Evolutionary conservation across 2,888 invertebrate genomes (phyloP).

Genomic region (Gastracanthus pulcherrimus): DNA sequence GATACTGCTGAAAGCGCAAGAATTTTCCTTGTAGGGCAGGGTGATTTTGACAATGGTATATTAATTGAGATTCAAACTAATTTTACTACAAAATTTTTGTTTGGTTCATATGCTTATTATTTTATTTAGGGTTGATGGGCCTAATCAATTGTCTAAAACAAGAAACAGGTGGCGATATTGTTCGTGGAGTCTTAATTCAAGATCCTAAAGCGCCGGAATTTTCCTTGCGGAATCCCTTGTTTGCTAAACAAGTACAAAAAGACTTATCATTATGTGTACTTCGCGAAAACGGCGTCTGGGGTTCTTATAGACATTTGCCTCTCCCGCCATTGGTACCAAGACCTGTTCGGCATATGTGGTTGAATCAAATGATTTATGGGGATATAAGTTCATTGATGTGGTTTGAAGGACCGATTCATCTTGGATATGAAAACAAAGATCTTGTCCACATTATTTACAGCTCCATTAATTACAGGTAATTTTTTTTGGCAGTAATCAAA

Average conservation of each 20-base stretch:
- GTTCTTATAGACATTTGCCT: slow-evolving; percentile 88
- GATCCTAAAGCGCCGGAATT: slow-evolving; percentile 83
- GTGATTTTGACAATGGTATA: slow-evolving; percentile 81
- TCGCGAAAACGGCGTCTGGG: slow-evolving; percentile 81
- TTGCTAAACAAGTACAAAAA: slow-evolving; percentile 83
- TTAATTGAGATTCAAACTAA: too few species aligned
- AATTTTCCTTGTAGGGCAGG: slow-evolving; percentile 84
- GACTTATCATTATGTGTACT: slow-evolving; percentile 89
- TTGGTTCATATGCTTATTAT: too few species aligned
- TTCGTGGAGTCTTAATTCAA: slow-evolving; percentile 82
- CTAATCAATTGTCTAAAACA: slow-evolving; percentile 90
- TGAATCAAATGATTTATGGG: slow-evolving; percentile 88
- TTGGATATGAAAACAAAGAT: slow-evolving; percentile 65
- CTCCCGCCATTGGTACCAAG: slow-evolving; percentile 80
- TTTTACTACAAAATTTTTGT: too few species aligned
- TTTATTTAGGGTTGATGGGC: slow-evolving; percentile 82
- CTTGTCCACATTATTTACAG: slow-evolving; percentile 84
- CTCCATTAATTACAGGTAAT: slow-evolving; percentile 88
- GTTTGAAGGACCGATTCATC: slow-evolving; percentile 87
- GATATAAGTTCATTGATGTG: slow-evolving; percentile 91
- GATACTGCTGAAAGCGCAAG: slow-evolving; percentile 78
- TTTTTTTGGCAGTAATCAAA: too few species aligned
- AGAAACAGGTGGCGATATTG: slow-evolving; percentile 84
- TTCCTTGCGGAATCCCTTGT: slow-evolving; percentile 82
- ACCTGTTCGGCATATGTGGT: slow-evolving; percentile 84